Evolutionary conservation across 2,888 invertebrate species (phyloP).

Genomic region (Bibio marci): DNA sequence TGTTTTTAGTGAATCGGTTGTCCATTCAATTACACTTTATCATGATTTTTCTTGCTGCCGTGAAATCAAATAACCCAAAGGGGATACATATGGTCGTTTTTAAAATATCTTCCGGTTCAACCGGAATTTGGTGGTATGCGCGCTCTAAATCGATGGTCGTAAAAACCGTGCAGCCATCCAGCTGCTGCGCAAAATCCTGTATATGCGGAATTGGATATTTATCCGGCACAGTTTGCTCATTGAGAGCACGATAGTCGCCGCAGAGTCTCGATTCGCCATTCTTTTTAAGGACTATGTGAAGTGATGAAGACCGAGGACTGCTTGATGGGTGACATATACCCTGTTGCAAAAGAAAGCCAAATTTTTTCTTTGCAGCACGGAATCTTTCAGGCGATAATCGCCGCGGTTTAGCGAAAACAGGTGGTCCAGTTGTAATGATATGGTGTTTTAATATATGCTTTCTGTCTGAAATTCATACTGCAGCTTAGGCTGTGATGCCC

Average conservation of each 20-base stretch:
- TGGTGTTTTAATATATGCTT: no score
- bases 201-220: background rate
- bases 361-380: no score
- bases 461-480: no score
- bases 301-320: background rate
- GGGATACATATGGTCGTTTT: constrained; percentile 11
- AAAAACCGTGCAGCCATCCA: background rate
- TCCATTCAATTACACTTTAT: background rate
- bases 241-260: background rate
- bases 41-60: background rate
- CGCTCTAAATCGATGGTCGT: no score
- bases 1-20: background rate
- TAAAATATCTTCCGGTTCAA: no score
- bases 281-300: background rate
- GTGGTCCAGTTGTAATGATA: no score
- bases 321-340: background rate
- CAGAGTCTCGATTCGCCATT: background rate
- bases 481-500: no score
- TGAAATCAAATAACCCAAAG: constrained; percentile 18
- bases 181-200: background rate
- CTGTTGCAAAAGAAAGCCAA: no score
- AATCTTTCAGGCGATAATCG: no score
- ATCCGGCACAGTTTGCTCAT: background rate
- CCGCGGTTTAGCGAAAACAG: no score
- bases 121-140: no score